Base-by-base conservation (phyloP, 2,113 vertebrate genomes). In the Bostrychus sinensis region DNA sequence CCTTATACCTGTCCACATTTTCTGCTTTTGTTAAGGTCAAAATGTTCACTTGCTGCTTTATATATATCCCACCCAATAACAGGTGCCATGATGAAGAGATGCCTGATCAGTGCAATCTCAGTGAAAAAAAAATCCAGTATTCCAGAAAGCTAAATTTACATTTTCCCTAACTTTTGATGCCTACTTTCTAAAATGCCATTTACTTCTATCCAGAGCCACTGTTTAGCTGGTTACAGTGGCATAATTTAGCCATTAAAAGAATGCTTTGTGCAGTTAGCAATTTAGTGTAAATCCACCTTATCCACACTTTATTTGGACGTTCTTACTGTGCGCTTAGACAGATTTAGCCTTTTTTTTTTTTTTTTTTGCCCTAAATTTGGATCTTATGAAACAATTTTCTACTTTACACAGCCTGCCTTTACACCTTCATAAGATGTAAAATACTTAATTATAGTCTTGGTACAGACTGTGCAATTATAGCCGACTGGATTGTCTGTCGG, bases 391-490 rank as follows among this genome's bases (percentile, higher is more conserved):
- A 30, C 61, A 76, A 84, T 73, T 71, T 54, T 64, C 39, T 65
- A 50, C 78, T 55, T 66, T 56, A 74, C 72, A 56, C 81, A 59
- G 51, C 13, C 64, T 75, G 48, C 61, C 17, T 45, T 76, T 62
- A 73, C 83, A 80, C 78, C 78, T 86, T 72, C 55, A 50, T 69
- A 58, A 70, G 62, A 78, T 70, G 72, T 57, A 41, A 83, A 88
- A 72, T 48, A 73, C 70, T 62, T 79, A 78, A 87, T 85, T 73
- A 65, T 51, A 70, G 80, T 30, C 38, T 67, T 63, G 61, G 23
- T 56, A 76, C 78, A 86, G 80, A 87, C 78, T n/a, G 8, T 78
- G 23, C 72, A 86, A 84, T 89, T 85, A 86, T 41, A 53, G 66
- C 41, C 55, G 66, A 76, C 72, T 68, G 70, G 23, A 55, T 61